Base-by-base conservation (phyloP, 1,140 invertebrate species). In the Ceratina australensis region DNA sequence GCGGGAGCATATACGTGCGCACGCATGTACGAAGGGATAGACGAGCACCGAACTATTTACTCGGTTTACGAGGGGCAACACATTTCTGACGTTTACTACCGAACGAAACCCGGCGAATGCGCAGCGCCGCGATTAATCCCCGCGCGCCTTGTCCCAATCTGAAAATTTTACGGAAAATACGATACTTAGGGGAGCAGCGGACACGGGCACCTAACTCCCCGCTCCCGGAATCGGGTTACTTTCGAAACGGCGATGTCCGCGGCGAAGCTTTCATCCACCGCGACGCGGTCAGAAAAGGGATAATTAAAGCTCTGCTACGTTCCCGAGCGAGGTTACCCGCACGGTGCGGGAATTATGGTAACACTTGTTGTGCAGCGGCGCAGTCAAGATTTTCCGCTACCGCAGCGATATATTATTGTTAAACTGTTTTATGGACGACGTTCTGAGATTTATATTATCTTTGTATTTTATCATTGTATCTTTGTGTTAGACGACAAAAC, bases 151-250 rank as follows among this genome's bases (percentile, higher is more conserved):
- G 72, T 57, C 78, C 52, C 69, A 56, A 84, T 73, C 56, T 50
- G 54, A 78, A 84, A 84, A 59, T 84, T 84, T 68, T 57, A 20
- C 65, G 72, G 59, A 80, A 83, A 83, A 83, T 83, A 80, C 65
- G 78, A 76, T 66, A 66, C 52, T 54, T 18, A 12, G 20, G 54
- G 33, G 63, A 63, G 18, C 10, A 0, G 5, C 49, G 49, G n/a
- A 28, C 56, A 10, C 33, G 33, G 28, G 42, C 56, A 42, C 52
- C 42, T 71, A 50, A 28, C 65, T 33, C 16, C 28, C 18, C 3
- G 3, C n/a, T 3, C 24, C 3, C 0, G 20, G 7, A 68, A 75
- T 50, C 57, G 24, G 1, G 33, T 20, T 28, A 20, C 26, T 75
- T 69, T 64, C 20, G 8, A 20, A 20, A 18, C 0, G 52, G 66